These are phyloP conservation scores for Misgurnus mizolepis DNA, from an alignment of 2,113 vertebrate species.

Conservation along the genomic window DNA sequence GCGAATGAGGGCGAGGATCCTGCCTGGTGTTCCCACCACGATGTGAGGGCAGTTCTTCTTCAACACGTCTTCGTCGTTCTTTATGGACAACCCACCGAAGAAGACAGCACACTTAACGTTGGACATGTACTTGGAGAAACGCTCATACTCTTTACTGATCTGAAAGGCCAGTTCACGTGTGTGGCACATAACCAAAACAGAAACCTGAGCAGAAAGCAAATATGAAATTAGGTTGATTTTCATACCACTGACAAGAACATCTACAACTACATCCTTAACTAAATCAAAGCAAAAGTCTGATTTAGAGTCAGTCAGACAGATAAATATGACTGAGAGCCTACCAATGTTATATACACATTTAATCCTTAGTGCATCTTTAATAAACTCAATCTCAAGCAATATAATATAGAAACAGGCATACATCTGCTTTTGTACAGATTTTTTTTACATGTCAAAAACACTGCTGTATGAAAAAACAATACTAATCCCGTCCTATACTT, in stretches of 20 bases:
- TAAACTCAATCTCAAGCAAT: too few species aligned
- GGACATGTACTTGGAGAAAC: slow-evolving; percentile 91
- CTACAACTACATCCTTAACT: not conserved
- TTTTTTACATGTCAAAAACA: too few species aligned
- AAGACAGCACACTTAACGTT: slow-evolving; percentile 85
- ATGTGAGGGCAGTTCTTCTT: slow-evolving; percentile 87
- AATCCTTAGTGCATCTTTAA: too few species aligned
- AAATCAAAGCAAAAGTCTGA: too few species aligned
- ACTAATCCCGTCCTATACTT: too few species aligned
- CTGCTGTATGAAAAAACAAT: too few species aligned
- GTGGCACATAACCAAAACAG: slow-evolving; percentile 89
- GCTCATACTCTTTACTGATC: slow-evolving; percentile 90
- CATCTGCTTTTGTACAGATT: too few species aligned
- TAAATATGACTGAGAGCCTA: too few species aligned
- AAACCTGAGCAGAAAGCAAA: slow-evolving; percentile 66
- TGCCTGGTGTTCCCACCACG: slow-evolving; percentile 85
- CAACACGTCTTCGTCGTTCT: slow-evolving; percentile 84
- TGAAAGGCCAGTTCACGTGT: slow-evolving; percentile 87
- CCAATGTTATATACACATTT: too few species aligned
- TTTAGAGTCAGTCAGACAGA: too few species aligned
- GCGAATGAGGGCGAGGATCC: slow-evolving; percentile 80
- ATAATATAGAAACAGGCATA: too few species aligned
- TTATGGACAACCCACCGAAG: slow-evolving; percentile 85
- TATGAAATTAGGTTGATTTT: not conserved
- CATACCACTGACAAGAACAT: too few species aligned